Conservation (phyloP, 2,113 vertebrate genomes). For the Cryptoleucopteryx plumbea region DNA sequence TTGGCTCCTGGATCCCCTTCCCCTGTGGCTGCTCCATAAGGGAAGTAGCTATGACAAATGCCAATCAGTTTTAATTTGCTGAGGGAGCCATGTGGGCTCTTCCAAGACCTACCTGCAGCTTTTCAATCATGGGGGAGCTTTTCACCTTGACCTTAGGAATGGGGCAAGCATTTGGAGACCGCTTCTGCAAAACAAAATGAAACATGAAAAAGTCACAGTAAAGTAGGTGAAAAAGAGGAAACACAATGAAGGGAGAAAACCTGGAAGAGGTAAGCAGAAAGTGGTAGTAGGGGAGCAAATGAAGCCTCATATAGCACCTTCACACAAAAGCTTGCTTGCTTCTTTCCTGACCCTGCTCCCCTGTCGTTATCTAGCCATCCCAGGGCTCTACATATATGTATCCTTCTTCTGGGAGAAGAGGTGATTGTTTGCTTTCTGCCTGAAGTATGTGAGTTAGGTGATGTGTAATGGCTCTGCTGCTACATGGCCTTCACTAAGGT, state of each 20-base stretch:
- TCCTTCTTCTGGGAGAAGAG: neutral
- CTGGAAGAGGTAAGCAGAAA: neutral
- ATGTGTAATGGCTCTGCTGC: neutral
- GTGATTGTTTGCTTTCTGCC: neutral
- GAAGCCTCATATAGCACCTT: neutral
- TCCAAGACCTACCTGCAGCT: constrained; percentile 74
- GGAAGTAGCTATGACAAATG: neutral
- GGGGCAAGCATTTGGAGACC: constrained; percentile 45
- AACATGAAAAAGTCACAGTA: neutral
- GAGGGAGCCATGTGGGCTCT: neutral
- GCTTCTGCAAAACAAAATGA: constrained; percentile 66
- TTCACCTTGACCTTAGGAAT: constrained; percentile 75
- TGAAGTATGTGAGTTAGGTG: neutral
- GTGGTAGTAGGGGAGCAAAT: neutral
- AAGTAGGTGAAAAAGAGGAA: neutral
- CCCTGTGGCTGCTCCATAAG: neutral
- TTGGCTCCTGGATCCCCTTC: neutral
- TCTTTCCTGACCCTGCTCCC: neutral
- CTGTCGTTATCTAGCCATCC: neutral
- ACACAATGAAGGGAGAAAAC: neutral
- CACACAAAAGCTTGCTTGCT: neutral
- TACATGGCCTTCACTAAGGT: neutral
- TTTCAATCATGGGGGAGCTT: constrained; percentile 80
- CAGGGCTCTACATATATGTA: neutral
- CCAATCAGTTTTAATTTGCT: neutral